These are phyloP conservation scores for Danionella cerebrum DNA, from an alignment of 2,113 vertebrate species.

Conservation along the genomic window DNA sequence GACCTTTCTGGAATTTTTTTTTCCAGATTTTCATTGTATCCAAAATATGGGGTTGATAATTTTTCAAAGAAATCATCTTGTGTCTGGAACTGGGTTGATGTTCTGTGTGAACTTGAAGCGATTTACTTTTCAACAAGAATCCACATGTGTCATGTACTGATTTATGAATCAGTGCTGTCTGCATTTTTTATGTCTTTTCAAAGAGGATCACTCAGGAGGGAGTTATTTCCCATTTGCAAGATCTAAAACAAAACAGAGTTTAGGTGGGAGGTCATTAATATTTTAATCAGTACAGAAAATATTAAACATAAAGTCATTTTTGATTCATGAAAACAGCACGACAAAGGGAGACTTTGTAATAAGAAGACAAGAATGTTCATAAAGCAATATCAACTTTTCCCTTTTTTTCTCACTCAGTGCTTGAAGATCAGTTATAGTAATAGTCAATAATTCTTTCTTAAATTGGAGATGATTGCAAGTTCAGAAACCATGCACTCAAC, in stretches of 20 bases:
- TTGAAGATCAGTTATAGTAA: too few species aligned
- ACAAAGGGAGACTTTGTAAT: background rate
- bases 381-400: too few species aligned
- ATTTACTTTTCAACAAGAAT: background rate
- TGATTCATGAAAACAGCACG: constrained; percentile 6
- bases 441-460: too few species aligned
- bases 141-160: background rate
- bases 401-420: too few species aligned
- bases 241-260: too few species aligned
- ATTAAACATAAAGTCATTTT: background rate
- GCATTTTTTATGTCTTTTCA: background rate
- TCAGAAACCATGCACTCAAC: background rate
- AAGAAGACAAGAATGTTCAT: background rate
- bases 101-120: background rate
- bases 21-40: too few species aligned
- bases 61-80: too few species aligned
- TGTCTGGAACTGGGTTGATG: background rate
- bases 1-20: too few species aligned
- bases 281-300: background rate
- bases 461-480: too few species aligned
- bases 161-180: background rate
- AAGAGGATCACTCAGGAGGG: constrained; percentile 2
- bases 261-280: background rate
- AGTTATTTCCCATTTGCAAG: background rate
- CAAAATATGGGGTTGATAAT: too few species aligned